phyloP scores from a whole-genome alignment of 2,113 vertebrate species.

The Colossoma macropomum region DNA sequence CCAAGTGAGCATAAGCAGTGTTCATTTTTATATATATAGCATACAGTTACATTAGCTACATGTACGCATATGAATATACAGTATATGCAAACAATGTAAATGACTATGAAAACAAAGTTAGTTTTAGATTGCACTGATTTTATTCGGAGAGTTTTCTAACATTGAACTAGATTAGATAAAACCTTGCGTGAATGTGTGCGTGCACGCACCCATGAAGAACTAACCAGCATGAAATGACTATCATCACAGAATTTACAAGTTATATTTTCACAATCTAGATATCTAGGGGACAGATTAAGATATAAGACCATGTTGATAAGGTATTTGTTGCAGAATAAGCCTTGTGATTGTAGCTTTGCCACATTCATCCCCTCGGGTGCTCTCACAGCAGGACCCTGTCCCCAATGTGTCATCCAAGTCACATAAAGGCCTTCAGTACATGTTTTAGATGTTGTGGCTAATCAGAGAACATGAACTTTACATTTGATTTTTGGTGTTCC shows the following conservation, averaged over 20 bases:
- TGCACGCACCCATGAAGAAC: neutral
- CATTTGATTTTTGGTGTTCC: neutral
- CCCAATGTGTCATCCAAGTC: neutral
- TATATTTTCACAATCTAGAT: neutral
- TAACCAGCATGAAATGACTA: constrained; percentile 25
- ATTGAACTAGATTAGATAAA: neutral
- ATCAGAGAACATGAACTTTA: neutral
- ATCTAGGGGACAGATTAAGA: neutral
- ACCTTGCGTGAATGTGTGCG: neutral
- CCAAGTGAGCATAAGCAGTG: no score
- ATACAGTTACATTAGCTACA: neutral
- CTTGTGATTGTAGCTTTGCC: neutral
- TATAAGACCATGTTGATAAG: neutral
- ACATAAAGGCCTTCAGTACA: neutral
- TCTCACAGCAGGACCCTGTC: neutral
- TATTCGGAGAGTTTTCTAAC: constrained; percentile 14
- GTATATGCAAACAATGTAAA: constrained; percentile 11
- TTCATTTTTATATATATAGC: neutral
- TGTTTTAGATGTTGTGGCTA: neutral
- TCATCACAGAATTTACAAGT: neutral
- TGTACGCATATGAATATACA: neutral
- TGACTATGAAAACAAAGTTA: neutral
- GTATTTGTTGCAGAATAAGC: neutral
- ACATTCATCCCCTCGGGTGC: neutral
- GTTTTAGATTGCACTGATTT: constrained; percentile 42